These are phyloP conservation scores for Coracias cyanogaster DNA, from an alignment of 2,797 vertebrate species.

Conservation along the genomic window DNA sequence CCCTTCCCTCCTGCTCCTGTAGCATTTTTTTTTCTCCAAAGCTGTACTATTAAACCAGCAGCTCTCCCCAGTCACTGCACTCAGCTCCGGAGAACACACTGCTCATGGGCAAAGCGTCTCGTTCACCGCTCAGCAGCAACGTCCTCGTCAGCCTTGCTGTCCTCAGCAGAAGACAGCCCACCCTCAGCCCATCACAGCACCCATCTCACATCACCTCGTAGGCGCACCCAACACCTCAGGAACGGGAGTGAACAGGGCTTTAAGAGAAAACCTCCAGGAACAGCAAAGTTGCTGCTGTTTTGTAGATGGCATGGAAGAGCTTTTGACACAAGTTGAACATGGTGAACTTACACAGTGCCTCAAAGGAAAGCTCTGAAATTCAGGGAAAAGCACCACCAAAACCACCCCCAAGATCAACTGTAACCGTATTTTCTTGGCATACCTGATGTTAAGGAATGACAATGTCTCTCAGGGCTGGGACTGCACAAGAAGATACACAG, in stretches of 20 bases:
- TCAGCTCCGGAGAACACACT: neutral
- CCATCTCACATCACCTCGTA: rapidly evolving
- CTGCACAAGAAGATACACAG: neutral
- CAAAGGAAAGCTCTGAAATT: neutral
- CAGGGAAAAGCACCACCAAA: neutral
- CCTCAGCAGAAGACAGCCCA: neutral
- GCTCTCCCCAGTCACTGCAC: neutral
- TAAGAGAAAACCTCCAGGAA: neutral
- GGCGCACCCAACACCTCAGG: neutral
- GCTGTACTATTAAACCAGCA: neutral
- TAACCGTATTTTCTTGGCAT: neutral
- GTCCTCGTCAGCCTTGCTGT: neutral
- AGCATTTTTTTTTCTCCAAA: neutral
- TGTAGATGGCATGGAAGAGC: rapidly evolving
- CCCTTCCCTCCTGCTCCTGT: neutral
- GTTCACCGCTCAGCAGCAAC: neutral
- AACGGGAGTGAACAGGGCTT: rapidly evolving
- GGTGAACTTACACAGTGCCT: neutral
- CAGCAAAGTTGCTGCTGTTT: neutral
- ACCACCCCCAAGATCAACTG: neutral
- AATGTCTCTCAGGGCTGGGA: neutral
- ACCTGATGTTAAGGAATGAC: neutral
- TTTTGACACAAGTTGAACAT: neutral
- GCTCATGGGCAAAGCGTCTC: neutral
- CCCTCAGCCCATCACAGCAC: neutral